Conservation (phyloP, 2,113 vertebrate genomes). For the Equus quagga region DNA sequence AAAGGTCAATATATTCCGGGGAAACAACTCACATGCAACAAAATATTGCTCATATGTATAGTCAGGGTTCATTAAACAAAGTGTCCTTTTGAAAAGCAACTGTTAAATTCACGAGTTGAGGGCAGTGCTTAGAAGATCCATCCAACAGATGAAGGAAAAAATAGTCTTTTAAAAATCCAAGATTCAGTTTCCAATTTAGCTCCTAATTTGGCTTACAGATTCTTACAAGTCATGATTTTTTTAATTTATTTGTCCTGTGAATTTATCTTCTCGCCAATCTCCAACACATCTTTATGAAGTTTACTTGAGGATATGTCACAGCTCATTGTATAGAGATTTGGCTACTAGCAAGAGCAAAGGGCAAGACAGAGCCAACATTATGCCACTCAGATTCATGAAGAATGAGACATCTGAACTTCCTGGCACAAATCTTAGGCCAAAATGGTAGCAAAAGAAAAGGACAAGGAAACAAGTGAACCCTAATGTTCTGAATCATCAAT, state of each 20-base stretch:
- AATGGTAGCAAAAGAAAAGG: background rate
- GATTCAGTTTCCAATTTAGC: background rate
- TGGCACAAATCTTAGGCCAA: conserved; percentile 50
- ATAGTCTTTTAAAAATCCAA: background rate
- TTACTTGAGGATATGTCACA: background rate
- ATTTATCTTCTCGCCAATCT: background rate
- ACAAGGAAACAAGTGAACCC: background rate
- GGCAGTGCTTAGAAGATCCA: background rate
- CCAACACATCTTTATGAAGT: background rate
- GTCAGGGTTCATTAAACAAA: background rate
- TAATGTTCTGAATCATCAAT: background rate
- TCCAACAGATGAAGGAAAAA: background rate
- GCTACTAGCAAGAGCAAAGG: background rate
- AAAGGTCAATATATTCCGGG: conserved; percentile 37
- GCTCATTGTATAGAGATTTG: background rate
- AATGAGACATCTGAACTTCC: conserved; percentile 49
- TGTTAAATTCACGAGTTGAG: background rate
- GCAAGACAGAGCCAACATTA: background rate
- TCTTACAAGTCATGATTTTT: background rate
- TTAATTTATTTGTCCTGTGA: background rate
- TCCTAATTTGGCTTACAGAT: background rate
- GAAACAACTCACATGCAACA: background rate
- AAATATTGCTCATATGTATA: background rate
- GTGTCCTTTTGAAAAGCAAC: background rate
- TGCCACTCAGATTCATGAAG: background rate